Conservation (phyloP, 2,797 vertebrate species). For the Anguilla megastoma region DNA sequence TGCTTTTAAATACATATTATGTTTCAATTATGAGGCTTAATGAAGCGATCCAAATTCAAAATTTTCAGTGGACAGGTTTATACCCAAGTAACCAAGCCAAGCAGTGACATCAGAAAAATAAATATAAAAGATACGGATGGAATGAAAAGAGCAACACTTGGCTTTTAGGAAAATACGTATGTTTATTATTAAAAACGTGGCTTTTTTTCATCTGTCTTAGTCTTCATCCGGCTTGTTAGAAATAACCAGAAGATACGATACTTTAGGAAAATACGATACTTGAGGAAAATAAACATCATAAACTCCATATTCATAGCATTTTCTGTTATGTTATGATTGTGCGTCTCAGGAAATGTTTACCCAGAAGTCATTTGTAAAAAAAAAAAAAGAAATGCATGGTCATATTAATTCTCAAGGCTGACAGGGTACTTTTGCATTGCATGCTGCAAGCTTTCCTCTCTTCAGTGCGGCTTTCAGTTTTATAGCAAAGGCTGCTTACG, state of each 20-base stretch:
- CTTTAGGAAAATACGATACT: not conserved
- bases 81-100: not conserved
- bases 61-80: not conserved
- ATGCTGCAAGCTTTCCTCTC: conserved; percentile 2
- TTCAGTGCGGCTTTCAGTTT: not conserved
- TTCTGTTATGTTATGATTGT: conserved; percentile 21
- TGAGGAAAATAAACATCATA: not conserved
- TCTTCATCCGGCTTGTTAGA: not conserved
- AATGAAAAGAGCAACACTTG: not conserved
- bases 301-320: not conserved
- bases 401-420: not conserved
- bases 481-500: conserved; percentile 2
- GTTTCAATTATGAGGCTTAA: no score
- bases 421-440: not conserved
- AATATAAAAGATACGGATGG: not conserved
- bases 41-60: not conserved
- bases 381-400: not conserved
- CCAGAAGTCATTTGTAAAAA: conserved; percentile 4
- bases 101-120: not conserved
- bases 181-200: not conserved
- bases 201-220: not conserved
- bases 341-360: not conserved
- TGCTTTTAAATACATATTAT: not conserved
- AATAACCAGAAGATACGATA: not conserved
- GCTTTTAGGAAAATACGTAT: not conserved